Evolutionary conservation across 2,797 vertebrate genomes (phyloP).

Genomic region (Pseudomugil tenellus): DNA sequence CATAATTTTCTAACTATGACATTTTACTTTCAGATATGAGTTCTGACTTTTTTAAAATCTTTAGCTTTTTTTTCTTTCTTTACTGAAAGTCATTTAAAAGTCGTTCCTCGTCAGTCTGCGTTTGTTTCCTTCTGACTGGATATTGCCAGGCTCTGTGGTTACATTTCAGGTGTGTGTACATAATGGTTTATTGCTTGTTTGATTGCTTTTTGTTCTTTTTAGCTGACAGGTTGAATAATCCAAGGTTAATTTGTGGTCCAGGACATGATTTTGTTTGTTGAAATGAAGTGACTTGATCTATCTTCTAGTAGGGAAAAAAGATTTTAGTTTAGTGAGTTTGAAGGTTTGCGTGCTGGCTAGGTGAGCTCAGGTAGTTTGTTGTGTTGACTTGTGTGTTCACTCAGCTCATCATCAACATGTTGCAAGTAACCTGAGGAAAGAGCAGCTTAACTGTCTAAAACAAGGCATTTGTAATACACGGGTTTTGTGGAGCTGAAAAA

Average conservation of each 20-base stretch:
- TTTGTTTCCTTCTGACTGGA: slow-evolving; percentile 33
- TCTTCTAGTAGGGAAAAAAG: not conserved
- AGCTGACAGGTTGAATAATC: slow-evolving; percentile 10
- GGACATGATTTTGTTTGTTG: not conserved
- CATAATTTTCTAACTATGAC: slow-evolving; percentile 42
- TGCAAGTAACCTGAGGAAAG: slow-evolving; percentile 48
- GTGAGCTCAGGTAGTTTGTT: slow-evolving; percentile 41
- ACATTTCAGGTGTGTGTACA: slow-evolving; percentile 58
- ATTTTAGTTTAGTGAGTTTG: slow-evolving; percentile 2
- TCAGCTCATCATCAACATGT: slow-evolving; percentile 48
- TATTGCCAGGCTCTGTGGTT: slow-evolving; percentile 46
- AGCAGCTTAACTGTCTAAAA: slow-evolving; percentile 25
- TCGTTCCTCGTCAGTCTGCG: slow-evolving; percentile 11
- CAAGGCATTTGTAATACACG: not conserved
- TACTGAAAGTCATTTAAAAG: slow-evolving; percentile 11
- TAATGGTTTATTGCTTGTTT: slow-evolving; percentile 13
- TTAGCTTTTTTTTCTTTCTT: not conserved
- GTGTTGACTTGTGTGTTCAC: slow-evolving; percentile 33
- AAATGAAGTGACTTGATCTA: not conserved
- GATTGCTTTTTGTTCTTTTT: not conserved
- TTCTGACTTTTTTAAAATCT: slow-evolving; percentile 19
- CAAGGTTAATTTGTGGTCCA: not conserved
- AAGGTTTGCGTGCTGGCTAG: slow-evolving; percentile 5
- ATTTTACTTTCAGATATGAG: no score
- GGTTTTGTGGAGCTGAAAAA: slow-evolving; percentile 14